Conservation (phyloP, 2,113 vertebrate genomes). For the Corythornis vintsioides region DNA sequence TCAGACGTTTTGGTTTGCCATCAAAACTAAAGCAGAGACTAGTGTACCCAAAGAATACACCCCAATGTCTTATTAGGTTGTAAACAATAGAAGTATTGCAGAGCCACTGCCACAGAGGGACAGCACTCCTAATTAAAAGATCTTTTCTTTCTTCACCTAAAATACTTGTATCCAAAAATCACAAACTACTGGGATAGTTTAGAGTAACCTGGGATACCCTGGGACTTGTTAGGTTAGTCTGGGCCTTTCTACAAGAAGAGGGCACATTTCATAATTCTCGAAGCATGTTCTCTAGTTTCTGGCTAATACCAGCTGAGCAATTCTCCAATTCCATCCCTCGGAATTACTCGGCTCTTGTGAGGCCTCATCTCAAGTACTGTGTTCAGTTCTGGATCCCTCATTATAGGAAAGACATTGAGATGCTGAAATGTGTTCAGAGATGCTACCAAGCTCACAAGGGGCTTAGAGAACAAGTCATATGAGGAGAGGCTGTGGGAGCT, state of each 20-base stretch:
- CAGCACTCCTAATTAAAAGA: not conserved
- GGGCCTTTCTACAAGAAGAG: not conserved
- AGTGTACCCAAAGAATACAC: not conserved
- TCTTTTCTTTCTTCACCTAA: not conserved
- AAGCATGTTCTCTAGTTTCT: not conserved
- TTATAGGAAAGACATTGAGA: too few species aligned
- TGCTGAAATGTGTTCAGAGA: too few species aligned
- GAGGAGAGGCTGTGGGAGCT: too few species aligned
- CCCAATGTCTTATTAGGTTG: not conserved
- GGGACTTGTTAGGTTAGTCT: not conserved
- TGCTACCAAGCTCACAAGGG: too few species aligned
- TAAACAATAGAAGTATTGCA: not conserved
- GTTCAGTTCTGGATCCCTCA: too few species aligned
- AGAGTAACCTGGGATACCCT: not conserved
- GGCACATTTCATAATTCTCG: not conserved
- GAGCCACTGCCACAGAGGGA: not conserved
- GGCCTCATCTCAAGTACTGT: too few species aligned
- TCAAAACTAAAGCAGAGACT: not conserved
- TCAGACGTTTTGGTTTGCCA: not conserved
- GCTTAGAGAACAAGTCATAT: too few species aligned
- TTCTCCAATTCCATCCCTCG: not conserved
- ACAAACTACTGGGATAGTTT: not conserved
- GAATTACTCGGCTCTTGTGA: too few species aligned
- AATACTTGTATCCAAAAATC: not conserved
- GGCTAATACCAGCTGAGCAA: not conserved